Conservation (phyloP, 2,797 vertebrate species). For the Prunella strophiata region DNA sequence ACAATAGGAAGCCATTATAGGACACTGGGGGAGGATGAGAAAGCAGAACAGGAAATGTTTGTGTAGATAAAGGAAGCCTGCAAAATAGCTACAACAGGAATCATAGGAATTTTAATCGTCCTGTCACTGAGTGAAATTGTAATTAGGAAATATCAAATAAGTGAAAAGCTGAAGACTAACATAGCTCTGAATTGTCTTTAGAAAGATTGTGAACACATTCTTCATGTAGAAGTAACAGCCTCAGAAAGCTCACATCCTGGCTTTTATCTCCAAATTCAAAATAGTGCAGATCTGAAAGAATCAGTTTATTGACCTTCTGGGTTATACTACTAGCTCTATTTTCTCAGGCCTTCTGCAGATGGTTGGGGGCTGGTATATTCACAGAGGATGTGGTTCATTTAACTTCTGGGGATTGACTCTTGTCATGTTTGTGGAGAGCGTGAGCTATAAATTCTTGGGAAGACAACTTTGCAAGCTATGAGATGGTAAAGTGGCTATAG, state of each 20-base stretch:
- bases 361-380: slow-evolving; percentile 10
- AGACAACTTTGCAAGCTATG: neutral
- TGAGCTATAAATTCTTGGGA: neutral
- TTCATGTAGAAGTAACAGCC: neutral
- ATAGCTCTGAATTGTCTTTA: neutral
- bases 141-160: slow-evolving; percentile 47
- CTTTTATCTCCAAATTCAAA: slow-evolving; percentile 24
- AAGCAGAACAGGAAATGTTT: slow-evolving; percentile 74
- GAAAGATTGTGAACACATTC: neutral
- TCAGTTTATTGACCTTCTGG: slow-evolving; percentile 37
- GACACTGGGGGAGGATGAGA: slow-evolving; percentile 49
- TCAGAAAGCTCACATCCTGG: neutral
- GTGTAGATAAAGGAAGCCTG: slow-evolving; percentile 72
- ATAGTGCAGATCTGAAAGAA: slow-evolving; percentile 1
- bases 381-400: slow-evolving; percentile 48
- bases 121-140: neutral
- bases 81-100: slow-evolving; percentile 24
- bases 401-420: slow-evolving; percentile 24
- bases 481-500: neutral
- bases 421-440: neutral
- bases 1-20: slow-evolving; percentile 45
- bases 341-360: slow-evolving; percentile 66
- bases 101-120: slow-evolving; percentile 44
- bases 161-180: neutral
- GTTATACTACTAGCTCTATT: neutral